A percentile compares a stretch with the other conserved stretches of the same genome.
These are phyloP conservation scores for Tribolium freemani DNA, from an alignment of 2,888 invertebrate genomes.

Conservation along the genomic window DNA sequence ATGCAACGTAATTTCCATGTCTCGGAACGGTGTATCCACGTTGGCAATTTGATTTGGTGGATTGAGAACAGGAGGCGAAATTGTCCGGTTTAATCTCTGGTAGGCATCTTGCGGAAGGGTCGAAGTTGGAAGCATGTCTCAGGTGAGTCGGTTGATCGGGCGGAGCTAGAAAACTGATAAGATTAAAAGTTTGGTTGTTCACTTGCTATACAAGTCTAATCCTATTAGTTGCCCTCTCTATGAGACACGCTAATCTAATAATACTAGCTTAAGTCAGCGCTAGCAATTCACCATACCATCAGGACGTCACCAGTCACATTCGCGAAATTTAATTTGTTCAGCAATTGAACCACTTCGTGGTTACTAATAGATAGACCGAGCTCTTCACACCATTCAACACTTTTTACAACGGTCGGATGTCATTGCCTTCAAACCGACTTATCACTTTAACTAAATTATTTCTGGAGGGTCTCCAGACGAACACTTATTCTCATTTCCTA, in stretches of 20 bases:
- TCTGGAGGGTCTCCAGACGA: conserved; percentile 8
- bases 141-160: conserved; percentile 45
- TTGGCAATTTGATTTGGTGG: conserved; percentile 34
- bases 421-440: conserved; percentile 18
- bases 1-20: conserved; percentile 5
- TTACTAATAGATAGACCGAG: conserved; percentile 18
- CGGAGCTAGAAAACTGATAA: conserved; percentile 47
- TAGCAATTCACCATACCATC: conserved; percentile 34
- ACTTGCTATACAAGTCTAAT: conserved; percentile 51
- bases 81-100: conserved; percentile 37
- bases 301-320: conserved; percentile 37
- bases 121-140: conserved; percentile 41
- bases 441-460: conserved; percentile 27
- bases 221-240: conserved; percentile 51
- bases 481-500: conserved; percentile 5
- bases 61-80: conserved; percentile 26
- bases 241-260: conserved; percentile 52
- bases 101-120: conserved; percentile 32
- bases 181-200: conserved; percentile 51
- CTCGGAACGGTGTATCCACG: conserved; percentile 1
- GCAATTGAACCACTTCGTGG: conserved; percentile 29
- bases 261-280: conserved; percentile 42
- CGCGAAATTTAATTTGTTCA: conserved; percentile 32
- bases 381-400: not conserved
- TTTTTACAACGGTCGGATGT: conserved; percentile 18